Evolutionary conservation across 1,140 invertebrate species (phyloP).

Genomic region (Thaumetopoea pityocampa): DNA sequence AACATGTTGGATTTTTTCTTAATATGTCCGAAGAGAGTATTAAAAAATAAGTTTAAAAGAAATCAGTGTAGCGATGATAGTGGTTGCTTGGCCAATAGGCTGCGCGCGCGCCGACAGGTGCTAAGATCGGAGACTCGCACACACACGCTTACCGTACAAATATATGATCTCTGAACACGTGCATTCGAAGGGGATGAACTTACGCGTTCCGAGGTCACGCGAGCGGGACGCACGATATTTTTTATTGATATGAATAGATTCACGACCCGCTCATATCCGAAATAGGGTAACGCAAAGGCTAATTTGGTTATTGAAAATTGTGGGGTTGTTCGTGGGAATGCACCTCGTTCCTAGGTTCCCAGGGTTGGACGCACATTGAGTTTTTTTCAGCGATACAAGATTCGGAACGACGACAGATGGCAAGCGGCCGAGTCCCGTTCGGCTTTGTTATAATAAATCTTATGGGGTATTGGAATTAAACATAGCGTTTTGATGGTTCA

Average conservation of each 20-base stretch:
- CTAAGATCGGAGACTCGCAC: constrained; percentile 50
- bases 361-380: constrained; percentile 71
- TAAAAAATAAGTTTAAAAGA: constrained; percentile 69
- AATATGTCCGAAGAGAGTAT: constrained; percentile 61
- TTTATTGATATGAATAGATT: constrained; percentile 73
- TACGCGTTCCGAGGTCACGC: constrained; percentile 25
- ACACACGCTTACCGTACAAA: constrained; percentile 50
- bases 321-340: constrained; percentile 75
- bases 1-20: constrained; percentile 71
- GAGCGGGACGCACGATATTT: constrained; percentile 58
- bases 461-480: constrained; percentile 70
- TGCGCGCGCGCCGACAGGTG: constrained; percentile 68
- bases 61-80: constrained; percentile 74
- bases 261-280: constrained; percentile 73
- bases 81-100: constrained; percentile 56
- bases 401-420: constrained; percentile 73
- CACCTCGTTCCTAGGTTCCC: constrained; percentile 68
- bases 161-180: constrained; percentile 70
- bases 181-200: constrained; percentile 70
- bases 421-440: constrained; percentile 64
- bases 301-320: constrained; percentile 76
- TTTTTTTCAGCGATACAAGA: constrained; percentile 64
- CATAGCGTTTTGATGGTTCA: constrained; percentile 72
- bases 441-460: constrained; percentile 72
- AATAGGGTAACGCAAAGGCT: constrained; percentile 76